phyloP scores from a whole-genome alignment of 2,113 vertebrate genomes.

The Myotis lucifugus region DNA sequence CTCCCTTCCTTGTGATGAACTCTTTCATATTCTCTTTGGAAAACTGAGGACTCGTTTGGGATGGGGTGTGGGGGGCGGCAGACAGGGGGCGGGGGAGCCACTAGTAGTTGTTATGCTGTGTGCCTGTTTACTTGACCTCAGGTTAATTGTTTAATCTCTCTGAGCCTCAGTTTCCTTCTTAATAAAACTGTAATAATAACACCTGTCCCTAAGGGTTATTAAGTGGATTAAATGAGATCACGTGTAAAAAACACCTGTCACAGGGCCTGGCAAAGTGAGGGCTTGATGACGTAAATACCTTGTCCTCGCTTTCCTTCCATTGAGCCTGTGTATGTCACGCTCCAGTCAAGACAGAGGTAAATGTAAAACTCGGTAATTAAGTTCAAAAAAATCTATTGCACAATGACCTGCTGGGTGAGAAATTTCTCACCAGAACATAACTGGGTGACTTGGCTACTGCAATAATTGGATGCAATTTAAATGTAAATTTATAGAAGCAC shows the following conservation, averaged over 20 bases:
- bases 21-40: slow-evolving; percentile 15
- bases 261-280: neutral
- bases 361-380: slow-evolving; percentile 6
- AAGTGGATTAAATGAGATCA: slow-evolving; percentile 58
- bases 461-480: neutral
- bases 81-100: neutral
- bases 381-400: neutral
- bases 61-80: neutral
- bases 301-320: neutral
- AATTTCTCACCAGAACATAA: neutral
- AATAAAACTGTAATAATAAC: slow-evolving; percentile 47
- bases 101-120: neutral
- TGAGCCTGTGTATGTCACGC: neutral
- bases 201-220: slow-evolving; percentile 46
- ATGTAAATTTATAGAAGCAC: neutral
- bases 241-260: slow-evolving; percentile 55
- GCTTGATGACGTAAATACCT: neutral
- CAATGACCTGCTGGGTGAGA: neutral
- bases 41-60: neutral
- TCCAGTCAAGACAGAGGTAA: neutral
- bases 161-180: slow-evolving; percentile 55
- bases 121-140: neutral
- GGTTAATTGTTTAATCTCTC: slow-evolving; percentile 45
- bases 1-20: neutral
- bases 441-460: neutral